Evolutionary conservation across 2,797 vertebrate genomes (phyloP), one percentile per base, ranked within the genome.

Genomic region (Phalloptychus januarius): DNA sequence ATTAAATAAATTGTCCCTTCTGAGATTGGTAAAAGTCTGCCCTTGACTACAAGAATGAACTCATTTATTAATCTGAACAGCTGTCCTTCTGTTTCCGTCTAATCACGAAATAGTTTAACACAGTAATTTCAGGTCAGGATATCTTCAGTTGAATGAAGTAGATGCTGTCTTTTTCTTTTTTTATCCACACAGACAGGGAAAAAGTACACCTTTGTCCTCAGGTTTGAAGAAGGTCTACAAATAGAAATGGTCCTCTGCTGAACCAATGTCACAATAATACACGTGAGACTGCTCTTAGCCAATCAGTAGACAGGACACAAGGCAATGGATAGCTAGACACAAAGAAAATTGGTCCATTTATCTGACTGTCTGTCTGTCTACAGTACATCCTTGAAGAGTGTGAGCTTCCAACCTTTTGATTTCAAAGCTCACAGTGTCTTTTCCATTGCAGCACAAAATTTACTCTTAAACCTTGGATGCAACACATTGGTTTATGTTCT

Each of bases 211-310:
- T 69, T 76, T 71, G 77, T 82, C 82, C 82, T 67, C 31, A 75
- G 28, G 87, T 74, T 46, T 72, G 61, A 45, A 52, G 50, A 45
- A 63, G 65, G 78, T 78, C 88, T 81, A 69, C 83, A 91, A 93
- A 91, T 93, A 92, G 90, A 87, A 78, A 72, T 7, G 16, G 50
- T 91, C 84, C 87, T 87, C 58, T 72, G 79, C 65, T 90, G 87
- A 86, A 83, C 84, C 58, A 75, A 52, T 44, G 67, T 80, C 87
- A 89, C 83, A 84, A 79, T 78, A 75, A 88, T 86, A 85, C 81
- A 88, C 87, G 83, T 89, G 88, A 86, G 82, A 87, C 83, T 71
- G 63, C 45, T 45, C 71, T 75, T 75, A 78, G 75, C 89, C 90
- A 92, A 91, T 92, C 86, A 72, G 83, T 48, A 58, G 28, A 65